Conservation (phyloP, 2,797 vertebrate genomes). For the Chromis chromis region DNA sequence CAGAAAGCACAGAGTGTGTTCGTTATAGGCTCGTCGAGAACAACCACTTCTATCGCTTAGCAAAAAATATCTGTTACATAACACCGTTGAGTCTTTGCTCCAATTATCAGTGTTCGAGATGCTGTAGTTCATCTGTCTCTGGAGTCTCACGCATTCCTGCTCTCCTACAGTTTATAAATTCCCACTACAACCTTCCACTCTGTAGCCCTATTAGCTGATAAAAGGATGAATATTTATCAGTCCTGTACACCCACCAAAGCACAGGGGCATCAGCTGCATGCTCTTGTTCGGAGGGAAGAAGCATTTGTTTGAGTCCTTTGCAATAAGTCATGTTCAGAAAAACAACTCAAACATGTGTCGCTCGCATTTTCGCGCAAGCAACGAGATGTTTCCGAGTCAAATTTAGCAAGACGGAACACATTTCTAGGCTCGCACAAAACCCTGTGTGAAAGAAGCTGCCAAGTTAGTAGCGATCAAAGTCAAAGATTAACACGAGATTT, state of each 20-base stretch:
- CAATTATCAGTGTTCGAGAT: slow-evolving; percentile 32
- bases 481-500: slow-evolving; percentile 49
- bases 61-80: slow-evolving; percentile 44
- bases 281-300: slow-evolving; percentile 2
- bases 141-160: slow-evolving; percentile 27
- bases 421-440: slow-evolving; percentile 33
- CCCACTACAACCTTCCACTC: slow-evolving; percentile 24
- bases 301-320: slow-evolving; percentile 10
- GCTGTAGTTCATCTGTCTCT: slow-evolving; percentile 23
- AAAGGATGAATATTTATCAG: slow-evolving; percentile 43
- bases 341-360: slow-evolving; percentile 14
- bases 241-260: slow-evolving; percentile 7
- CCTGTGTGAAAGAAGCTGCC: slow-evolving; percentile 62
- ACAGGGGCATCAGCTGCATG: slow-evolving; percentile 16
- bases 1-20: slow-evolving; percentile 18
- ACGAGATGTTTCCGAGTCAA: slow-evolving; percentile 23
- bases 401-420: slow-evolving; percentile 9
- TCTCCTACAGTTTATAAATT: slow-evolving; percentile 28
- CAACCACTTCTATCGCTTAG: slow-evolving; percentile 9
- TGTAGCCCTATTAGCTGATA: slow-evolving; percentile 31
- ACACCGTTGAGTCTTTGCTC: slow-evolving; percentile 13
- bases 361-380: slow-evolving; percentile 13
- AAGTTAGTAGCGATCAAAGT: slow-evolving; percentile 56
- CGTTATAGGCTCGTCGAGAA: not conserved
- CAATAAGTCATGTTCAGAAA: not conserved